These are phyloP conservation scores for Apodemia zela DNA, from an alignment of 2,888 invertebrate genomes.

Conservation along the genomic window DNA sequence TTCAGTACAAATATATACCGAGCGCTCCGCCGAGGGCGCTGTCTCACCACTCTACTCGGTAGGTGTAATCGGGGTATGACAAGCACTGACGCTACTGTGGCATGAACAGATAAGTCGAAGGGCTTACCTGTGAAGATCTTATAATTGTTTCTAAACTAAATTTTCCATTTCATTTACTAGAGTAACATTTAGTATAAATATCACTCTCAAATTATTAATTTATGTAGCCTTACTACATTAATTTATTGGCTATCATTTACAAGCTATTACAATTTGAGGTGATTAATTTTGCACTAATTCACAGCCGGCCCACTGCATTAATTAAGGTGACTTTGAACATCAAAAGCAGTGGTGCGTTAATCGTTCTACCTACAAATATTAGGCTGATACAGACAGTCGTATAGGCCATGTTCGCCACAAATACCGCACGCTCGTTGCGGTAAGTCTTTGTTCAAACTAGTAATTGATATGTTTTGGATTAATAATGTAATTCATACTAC, in stretches of 20 bases:
- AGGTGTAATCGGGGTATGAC: no score
- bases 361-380: constrained; percentile 47
- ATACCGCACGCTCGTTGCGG: constrained; percentile 35
- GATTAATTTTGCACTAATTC: constrained; percentile 12
- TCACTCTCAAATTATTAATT: neutral
- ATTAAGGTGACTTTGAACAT: constrained; percentile 16
- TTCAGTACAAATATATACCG: no score
- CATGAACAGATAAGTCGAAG: no score
- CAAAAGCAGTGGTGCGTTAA: constrained; percentile 39
- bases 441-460: constrained; percentile 25
- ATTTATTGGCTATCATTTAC: neutral
- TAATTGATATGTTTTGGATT: constrained; percentile 31
- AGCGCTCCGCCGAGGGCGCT: no score
- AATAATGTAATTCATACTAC: neutral
- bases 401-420: constrained; percentile 35
- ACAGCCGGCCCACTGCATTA: constrained; percentile 1
- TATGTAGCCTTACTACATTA: neutral
- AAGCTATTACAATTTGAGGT: neutral
- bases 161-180: no score
- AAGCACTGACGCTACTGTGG: no score
- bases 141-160: no score
- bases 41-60: no score
- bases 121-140: no score
- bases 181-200: no score
- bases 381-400: constrained; percentile 54